A percentile compares a stretch with the other conserved stretches of the same genome.
These are phyloP conservation scores for Notothenia rossii DNA, from an alignment of 2,113 vertebrate species.

Conservation along the genomic window DNA sequence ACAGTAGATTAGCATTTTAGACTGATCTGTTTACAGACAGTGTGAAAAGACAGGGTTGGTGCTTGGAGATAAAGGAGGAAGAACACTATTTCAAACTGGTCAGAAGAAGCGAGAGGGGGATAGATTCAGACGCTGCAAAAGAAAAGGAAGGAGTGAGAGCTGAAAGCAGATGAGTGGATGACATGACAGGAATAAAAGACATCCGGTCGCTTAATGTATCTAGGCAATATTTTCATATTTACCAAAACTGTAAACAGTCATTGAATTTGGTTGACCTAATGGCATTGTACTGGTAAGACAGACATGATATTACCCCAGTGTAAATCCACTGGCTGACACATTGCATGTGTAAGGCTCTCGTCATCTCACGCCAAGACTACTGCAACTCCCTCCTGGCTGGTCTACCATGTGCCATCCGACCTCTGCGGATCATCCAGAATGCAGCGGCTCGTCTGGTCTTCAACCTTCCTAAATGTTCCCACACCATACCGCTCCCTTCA, in stretches of 20 bases:
- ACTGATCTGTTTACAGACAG: constrained; percentile 56
- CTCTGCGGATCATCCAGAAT: too few relatives aligned
- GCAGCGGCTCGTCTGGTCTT: too few relatives aligned
- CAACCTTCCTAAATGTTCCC: too few relatives aligned
- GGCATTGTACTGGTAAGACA: not conserved
- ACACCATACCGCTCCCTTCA: too few relatives aligned
- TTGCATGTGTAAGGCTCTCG: not conserved
- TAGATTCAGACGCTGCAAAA: constrained; percentile 37
- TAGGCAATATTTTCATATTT: not conserved
- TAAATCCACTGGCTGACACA: not conserved
- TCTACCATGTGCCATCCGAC: too few relatives aligned
- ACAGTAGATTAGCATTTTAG: constrained; percentile 49
- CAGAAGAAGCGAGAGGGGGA: constrained; percentile 27
- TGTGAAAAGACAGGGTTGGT: constrained; percentile 39
- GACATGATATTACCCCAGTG: not conserved
- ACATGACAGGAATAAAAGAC: constrained; percentile 16
- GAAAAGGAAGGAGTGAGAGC: not conserved
- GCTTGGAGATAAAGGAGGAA: constrained; percentile 33
- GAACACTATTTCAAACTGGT: constrained; percentile 43
- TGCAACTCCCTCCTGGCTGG: too few relatives aligned
- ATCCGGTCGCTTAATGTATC: constrained; percentile 5
- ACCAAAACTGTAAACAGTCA: not conserved
- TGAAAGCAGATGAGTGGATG: not conserved
- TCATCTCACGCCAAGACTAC: too few relatives aligned
- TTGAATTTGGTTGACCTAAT: not conserved